Base-by-base conservation (phyloP, 2,888 invertebrate species). In the Protonemura montana region DNA sequence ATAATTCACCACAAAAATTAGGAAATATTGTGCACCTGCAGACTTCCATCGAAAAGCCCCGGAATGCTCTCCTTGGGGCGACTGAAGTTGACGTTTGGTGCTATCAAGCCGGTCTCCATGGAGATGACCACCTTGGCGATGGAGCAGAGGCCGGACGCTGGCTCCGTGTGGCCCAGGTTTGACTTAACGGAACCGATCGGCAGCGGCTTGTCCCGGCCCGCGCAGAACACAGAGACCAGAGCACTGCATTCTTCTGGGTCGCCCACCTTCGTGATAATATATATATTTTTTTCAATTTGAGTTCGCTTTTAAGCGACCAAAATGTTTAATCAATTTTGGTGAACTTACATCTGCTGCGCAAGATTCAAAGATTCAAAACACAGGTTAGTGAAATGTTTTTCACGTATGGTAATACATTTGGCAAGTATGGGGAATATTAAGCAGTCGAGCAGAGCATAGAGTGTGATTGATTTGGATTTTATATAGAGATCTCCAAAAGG, bases 231-330 rank as follows among this genome's bases (percentile, higher is more conserved):
- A 89, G 95, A 95, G 83, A 96, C 95, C 85, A 99, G 94, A 0
- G 97, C 96, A 88, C 94, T 93, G 86, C 97, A 92, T 91, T 99
- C 99, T 90, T 98, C 97, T 0, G 98, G 98, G 92, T 99, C 99
- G 25, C 98, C 98, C 0, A 97, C 95, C 90, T 90, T 7, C 7
- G n/a, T n/a, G n/a, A n/a, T n/a, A n/a, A n/a, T n/a, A n/a, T 41
- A n/a, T n/a, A n/a, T n/a, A n/a, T 41, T 41, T 41, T 5, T 41
- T 41, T 41, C 41, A 13, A 41, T 41, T 41, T 5, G 41, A 41
- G 13, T n/a, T n/a, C n/a, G n/a, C n/a, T n/a, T n/a, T n/a, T n/a
- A n/a, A n/a, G n/a, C n/a, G n/a, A n/a, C n/a, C n/a, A n/a, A n/a
- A n/a, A n/a, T n/a, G n/a, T n/a, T n/a, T n/a, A n/a, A n/a, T n/a